Conservation (phyloP, 2,888 invertebrate species). For the Oscheius sp. region DNA sequence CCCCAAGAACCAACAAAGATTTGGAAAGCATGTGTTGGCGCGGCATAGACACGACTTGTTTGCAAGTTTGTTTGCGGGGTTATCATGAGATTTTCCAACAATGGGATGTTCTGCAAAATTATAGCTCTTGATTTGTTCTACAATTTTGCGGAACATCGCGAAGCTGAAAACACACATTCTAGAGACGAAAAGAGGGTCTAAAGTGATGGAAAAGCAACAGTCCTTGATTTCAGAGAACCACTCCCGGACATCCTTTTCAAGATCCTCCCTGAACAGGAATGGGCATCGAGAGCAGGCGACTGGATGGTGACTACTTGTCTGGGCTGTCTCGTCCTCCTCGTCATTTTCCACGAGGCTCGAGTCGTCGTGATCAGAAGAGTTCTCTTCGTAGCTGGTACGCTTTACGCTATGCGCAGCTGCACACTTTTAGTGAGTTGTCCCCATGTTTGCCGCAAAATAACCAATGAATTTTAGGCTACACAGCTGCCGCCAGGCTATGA, state of each 20-base stretch:
- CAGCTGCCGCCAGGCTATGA: slow-evolving; percentile 68
- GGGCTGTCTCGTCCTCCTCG: slow-evolving; percentile 40
- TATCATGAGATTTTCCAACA: not conserved
- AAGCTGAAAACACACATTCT: not conserved
- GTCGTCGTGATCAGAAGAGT: slow-evolving; percentile 50
- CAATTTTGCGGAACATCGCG: not conserved
- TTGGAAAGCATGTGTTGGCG: not conserved
- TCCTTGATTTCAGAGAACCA: slow-evolving; percentile 43
- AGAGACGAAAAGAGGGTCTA: not conserved
- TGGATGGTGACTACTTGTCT: slow-evolving; percentile 40
- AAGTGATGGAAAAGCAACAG: not conserved
- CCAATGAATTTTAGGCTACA: slow-evolving; percentile 35
- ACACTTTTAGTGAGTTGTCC: slow-evolving; percentile 41
- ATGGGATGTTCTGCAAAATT: not conserved
- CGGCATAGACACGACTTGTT: not conserved
- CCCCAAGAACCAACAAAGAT: not conserved
- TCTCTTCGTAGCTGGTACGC: slow-evolving; percentile 52
- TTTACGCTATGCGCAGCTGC: slow-evolving; percentile 59
- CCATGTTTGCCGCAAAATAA: too few species aligned
- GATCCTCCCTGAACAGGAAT: slow-evolving; percentile 57
- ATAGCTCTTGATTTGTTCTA: not conserved
- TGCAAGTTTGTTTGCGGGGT: not conserved
- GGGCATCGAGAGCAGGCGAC: slow-evolving; percentile 54
- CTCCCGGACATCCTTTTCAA: slow-evolving; percentile 62
- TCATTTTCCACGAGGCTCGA: slow-evolving; percentile 47